Percentiles rank a stretch among this genome's conserved stretches.
phyloP scores from a whole-genome alignment of 2,888 invertebrate species.

The Helobdella robusta region DNA sequence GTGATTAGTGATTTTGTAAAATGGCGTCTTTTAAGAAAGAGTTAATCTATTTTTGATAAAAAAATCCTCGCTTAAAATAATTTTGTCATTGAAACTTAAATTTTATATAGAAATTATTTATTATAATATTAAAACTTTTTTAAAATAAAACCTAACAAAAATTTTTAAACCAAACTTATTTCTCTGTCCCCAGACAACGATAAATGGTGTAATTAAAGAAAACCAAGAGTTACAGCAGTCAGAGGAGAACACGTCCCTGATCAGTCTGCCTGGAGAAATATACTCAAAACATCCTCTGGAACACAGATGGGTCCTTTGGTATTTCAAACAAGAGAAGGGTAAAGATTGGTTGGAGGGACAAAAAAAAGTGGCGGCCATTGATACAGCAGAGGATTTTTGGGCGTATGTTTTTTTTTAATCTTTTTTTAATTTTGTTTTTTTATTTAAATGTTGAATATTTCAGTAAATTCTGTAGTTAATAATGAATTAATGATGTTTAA shows the following conservation, averaged over 20 bases:
- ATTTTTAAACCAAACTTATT: too few relatives aligned
- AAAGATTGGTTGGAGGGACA: constrained; percentile 89
- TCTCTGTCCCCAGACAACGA: too few relatives aligned
- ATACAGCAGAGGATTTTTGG: constrained; percentile 99
- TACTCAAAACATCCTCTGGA: constrained; percentile 78
- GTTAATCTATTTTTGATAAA: too few relatives aligned
- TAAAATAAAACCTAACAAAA: too few relatives aligned
- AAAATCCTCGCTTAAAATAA: too few relatives aligned
- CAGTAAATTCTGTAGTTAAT: neutral
- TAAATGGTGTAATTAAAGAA: too few relatives aligned
- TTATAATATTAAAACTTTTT: too few relatives aligned
- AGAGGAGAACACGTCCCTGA: constrained; percentile 1
- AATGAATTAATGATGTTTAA: neutral
- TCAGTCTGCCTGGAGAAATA: neutral
- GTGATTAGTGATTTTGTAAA: too few relatives aligned
- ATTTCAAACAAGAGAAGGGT: constrained; percentile 73
- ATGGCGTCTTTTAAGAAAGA: too few relatives aligned
- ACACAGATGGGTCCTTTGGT: constrained; percentile 95
- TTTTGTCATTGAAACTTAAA: too few relatives aligned
- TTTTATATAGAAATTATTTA: too few relatives aligned
- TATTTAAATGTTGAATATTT: neutral
- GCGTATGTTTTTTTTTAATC: constrained; percentile 58
- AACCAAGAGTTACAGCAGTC: neutral
- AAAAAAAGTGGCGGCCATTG: constrained; percentile 82
- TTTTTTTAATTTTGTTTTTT: neutral